phyloP scores from a whole-genome alignment of 2,888 invertebrate genomes.

The Drosophila infuscata region DNA sequence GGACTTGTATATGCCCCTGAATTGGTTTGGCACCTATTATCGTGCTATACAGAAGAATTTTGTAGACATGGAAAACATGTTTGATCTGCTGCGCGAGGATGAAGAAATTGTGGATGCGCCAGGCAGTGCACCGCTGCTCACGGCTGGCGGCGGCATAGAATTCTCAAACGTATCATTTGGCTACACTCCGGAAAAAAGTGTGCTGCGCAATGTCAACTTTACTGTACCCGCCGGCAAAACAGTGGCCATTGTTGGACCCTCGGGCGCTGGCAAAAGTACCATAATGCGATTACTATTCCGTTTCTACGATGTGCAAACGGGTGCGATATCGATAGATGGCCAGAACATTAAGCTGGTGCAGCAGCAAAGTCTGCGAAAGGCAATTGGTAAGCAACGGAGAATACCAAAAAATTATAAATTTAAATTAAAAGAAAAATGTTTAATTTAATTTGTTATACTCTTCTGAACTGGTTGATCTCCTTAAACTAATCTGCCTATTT shows the following conservation, averaged over 20 bases:
- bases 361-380: constrained; percentile 92
- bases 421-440: too few species aligned
- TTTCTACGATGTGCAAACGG: constrained; percentile 97
- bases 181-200: constrained; percentile 91
- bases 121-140: constrained; percentile 89
- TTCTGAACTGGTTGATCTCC: not conserved
- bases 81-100: constrained; percentile 95
- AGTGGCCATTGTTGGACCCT: constrained; percentile 94
- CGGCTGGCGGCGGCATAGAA: constrained; percentile 90
- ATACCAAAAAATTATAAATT: not conserved
- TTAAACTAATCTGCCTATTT: not conserved
- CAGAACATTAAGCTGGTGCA: constrained; percentile 95
- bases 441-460: not conserved
- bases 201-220: constrained; percentile 92
- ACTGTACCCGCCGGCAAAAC: constrained; percentile 93
- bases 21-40: constrained; percentile 99
- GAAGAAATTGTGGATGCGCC: constrained; percentile 94
- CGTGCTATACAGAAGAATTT: constrained; percentile 98
- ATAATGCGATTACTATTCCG: constrained; percentile 97
- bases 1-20: constrained; percentile 97
- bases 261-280: constrained; percentile 98
- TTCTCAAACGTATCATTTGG: constrained; percentile 96
- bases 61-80: constrained; percentile 99
- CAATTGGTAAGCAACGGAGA: constrained; percentile 86
- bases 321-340: constrained; percentile 94